Evolutionary conservation across 2,888 invertebrate species (phyloP), one percentile per base, ranked within the genome.

Genomic region (Dolichopus griseipennis): DNA sequence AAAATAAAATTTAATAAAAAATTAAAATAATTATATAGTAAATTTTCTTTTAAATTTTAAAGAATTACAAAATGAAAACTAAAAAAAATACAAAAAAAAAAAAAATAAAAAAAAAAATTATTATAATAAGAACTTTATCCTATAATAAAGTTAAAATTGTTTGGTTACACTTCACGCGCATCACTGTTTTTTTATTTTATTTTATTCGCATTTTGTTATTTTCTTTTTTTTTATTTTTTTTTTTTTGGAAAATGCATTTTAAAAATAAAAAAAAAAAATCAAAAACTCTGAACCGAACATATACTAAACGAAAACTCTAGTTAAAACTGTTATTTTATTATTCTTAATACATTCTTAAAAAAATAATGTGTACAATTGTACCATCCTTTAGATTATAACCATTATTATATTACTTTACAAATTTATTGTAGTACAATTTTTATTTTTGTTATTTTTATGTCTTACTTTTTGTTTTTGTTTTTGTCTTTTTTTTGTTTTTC

Each of bases 101-200:
- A 27, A 27, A 27, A 41, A 41, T 6, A 41, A 41, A 7, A 41
- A 27, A 27, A 27, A 5, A 27, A 27, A 27, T 27, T 5, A 27
- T 27, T 27, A 27, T 27, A 27, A 41, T 41, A 41, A 15, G 41
- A 27, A 52, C 9, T n/a, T 52, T 15, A 18, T 52, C 52, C 18
- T 52, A 18, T 52, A 52, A 52, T 52, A 52, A 52, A 52, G 52
- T 52, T 52, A 52, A 52, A 52, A 52, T 52, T 52, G 52, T 52
- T 52, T 52, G 52, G 52, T 52, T 52, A 52, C 52, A 52, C 52
- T 52, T 52, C 52, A 52, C 52, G 52, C 52, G 52, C 52, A 52
- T 52, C 52, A 52, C 8, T 18, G 52, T 52, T 52, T n/a, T n/a
- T n/a, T n/a, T n/a, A n/a, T n/a, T n/a, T n/a, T 52, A 37, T 37